These are phyloP conservation scores for Drosophila tropicalis DNA, from an alignment of 1,140 invertebrate species.

Conservation along the genomic window DNA sequence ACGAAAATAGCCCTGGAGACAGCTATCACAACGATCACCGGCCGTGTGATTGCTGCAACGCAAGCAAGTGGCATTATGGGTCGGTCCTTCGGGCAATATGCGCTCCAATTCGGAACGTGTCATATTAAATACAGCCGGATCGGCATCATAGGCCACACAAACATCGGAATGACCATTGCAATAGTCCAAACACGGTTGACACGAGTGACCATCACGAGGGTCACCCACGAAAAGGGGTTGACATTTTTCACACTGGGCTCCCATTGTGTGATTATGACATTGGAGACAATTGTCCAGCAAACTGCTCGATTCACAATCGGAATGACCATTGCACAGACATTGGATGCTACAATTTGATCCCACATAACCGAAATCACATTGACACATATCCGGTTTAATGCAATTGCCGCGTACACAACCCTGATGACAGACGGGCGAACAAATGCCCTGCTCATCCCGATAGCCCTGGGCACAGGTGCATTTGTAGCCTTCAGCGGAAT, in stretches of 20 bases:
- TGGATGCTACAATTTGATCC: constrained; percentile 96
- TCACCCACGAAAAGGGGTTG: constrained; percentile 95
- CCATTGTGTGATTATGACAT: constrained; percentile 97
- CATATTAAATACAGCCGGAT: constrained; percentile 85
- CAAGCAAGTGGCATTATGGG: constrained; percentile 91
- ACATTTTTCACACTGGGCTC: constrained; percentile 93
- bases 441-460: constrained; percentile 85
- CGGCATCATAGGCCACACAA: constrained; percentile 88
- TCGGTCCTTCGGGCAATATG: constrained; percentile 87
- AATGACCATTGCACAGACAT: constrained; percentile 97
- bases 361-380: constrained; percentile 97
- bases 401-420: constrained; percentile 95
- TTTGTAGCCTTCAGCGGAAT: constrained; percentile 87
- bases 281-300: constrained; percentile 91
- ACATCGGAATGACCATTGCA: constrained; percentile 94
- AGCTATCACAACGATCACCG: constrained; percentile 92
- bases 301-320: constrained; percentile 94
- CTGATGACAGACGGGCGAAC: constrained; percentile 93
- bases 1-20: constrained; percentile 93
- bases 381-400: constrained; percentile 92
- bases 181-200: constrained; percentile 93
- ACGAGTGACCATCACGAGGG: constrained; percentile 92
- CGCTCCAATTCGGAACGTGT: constrained; percentile 84
- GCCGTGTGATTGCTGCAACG: constrained; percentile 93
- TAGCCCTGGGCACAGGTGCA: constrained; percentile 95